Base-by-base conservation (phyloP, 1,140 invertebrate species). In the Rhyzopertha dominica region DNA sequence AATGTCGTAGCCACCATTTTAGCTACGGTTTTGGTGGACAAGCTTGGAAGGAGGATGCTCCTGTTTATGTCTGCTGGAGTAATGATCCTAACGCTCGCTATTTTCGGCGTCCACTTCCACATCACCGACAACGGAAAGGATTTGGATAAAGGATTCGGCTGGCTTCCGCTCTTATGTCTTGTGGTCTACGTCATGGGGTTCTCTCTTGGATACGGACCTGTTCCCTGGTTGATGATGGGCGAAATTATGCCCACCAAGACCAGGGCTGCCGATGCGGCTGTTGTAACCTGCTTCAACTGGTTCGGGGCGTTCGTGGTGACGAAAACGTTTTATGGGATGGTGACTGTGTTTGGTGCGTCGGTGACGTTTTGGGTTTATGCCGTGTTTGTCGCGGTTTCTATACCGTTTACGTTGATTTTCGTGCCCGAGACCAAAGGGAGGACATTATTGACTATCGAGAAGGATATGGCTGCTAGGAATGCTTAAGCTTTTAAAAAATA, bases 401-500 rank as follows among this genome's bases (percentile, higher is more conserved):
- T 68, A 25, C 51, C 76, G 13, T 70, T 78, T 36, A 58, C 77
- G n/a, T 65, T 60, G 5, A 59, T 73, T 18, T 61, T 74, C 25
- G 63, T 81, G 13, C 77, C 77, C 4, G 79, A 81, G 60, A 80
- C 77, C 2, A 78, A 77, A 51, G 76, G 74, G 3, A 90, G 87
- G 64, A 83, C 75, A 17, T 70, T 85, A n/a, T 80, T 88, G 30
- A 81, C 92, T 63, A 90, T 95, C 58, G 84, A 87, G 59, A 68
- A 71, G 5, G 75, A 80, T 55, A 51, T 77, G 16, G n/a, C n/a
- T n/a, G n/a, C n/a, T n/a, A n/a, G n/a, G n/a, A n/a, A n/a, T n/a
- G n/a, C 9, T 17, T 35, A 14, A 9, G 23, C 14, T 24, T 13
- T 38, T n/a, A n/a, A n/a, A n/a, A n/a, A n/a, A n/a, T n/a, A n/a